phyloP scores from a whole-genome alignment of 2,797 vertebrate species.

The Steatocranus sp. region DNA sequence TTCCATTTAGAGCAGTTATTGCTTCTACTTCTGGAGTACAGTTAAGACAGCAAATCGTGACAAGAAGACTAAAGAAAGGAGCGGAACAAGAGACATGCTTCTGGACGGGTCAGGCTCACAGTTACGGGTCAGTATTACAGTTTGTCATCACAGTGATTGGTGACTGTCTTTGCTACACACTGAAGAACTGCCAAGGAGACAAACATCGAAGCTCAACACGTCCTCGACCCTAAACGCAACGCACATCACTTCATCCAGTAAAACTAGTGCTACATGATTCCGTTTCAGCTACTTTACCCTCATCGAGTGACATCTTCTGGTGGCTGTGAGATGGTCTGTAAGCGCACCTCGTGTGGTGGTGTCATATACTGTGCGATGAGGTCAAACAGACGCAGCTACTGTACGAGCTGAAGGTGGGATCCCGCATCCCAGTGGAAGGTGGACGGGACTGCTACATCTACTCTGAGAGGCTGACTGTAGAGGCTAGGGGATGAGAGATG shows the following conservation, averaged over 20 bases:
- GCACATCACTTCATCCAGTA: constrained; percentile 26
- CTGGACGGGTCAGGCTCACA: constrained; percentile 67
- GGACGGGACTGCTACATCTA: constrained; percentile 73
- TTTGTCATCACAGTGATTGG: constrained; percentile 81
- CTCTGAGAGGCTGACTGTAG: constrained; percentile 48
- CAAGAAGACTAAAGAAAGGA: constrained; percentile 9
- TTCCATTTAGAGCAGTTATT: constrained; percentile 62
- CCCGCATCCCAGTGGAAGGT: constrained; percentile 40
- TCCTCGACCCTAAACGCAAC: constrained; percentile 19
- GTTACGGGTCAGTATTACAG: constrained; percentile 73
- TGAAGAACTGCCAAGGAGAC: constrained; percentile 56
- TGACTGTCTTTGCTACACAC: constrained; percentile 65
- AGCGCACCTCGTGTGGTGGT: constrained; percentile 37
- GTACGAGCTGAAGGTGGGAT: constrained; percentile 32
- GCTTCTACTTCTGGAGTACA: constrained; percentile 57
- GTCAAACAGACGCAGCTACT: constrained; percentile 45
- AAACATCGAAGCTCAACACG: constrained; percentile 64
- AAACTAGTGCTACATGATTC: constrained; percentile 62
- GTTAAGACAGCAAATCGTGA: constrained; percentile 35
- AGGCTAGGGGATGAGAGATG: not conserved
- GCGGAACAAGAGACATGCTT: constrained; percentile 29
- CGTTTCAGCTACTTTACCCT: constrained; percentile 39
- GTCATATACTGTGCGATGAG: constrained; percentile 28
- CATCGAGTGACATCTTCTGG: constrained; percentile 49
- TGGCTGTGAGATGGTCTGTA: constrained; percentile 36